A percentile compares a stretch with the other conserved stretches of the same genome.
phyloP scores from a whole-genome alignment of 2,888 invertebrate genomes.

The Nomada ferruginata region DNA sequence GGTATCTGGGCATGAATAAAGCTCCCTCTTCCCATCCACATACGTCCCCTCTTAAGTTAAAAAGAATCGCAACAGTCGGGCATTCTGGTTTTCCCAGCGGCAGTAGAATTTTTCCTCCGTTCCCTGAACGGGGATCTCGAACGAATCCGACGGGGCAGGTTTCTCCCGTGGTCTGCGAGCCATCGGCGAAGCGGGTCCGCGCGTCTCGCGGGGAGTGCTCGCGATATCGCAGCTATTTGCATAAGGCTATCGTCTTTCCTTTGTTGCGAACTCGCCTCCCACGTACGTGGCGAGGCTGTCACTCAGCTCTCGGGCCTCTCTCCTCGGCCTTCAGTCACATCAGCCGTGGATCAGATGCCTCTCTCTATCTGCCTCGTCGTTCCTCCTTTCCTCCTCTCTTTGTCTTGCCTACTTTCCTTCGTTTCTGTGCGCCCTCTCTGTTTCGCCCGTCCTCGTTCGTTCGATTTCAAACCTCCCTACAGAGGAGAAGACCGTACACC shows the following conservation, averaged over 20 bases:
- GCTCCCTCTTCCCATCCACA: too few relatives aligned
- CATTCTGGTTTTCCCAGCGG: constrained; percentile 36
- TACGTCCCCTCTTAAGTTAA: neutral
- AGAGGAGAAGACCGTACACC: constrained; percentile 72
- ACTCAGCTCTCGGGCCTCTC: constrained; percentile 77
- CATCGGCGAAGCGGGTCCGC: constrained; percentile 34
- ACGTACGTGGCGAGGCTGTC: constrained; percentile 81
- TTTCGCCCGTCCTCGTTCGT: constrained; percentile 46
- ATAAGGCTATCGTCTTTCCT: constrained; percentile 80
- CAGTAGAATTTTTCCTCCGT: constrained; percentile 20
- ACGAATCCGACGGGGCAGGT: constrained; percentile 28
- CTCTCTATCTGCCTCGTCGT: constrained; percentile 52
- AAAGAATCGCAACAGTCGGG: constrained; percentile 12
- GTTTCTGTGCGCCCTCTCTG: constrained; percentile 5
- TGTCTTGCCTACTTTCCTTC: constrained; percentile 2
- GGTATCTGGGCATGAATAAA: neutral
- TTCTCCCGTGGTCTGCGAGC: neutral
- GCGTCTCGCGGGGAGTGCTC: constrained; percentile 61
- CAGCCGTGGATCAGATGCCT: constrained; percentile 62
- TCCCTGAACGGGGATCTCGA: neutral
- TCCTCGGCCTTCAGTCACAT: constrained; percentile 73
- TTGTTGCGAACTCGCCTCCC: constrained; percentile 81
- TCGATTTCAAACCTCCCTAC: constrained; percentile 78
- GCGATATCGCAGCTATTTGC: constrained; percentile 78
- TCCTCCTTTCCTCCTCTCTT: constrained; percentile 32